phyloP scores from a whole-genome alignment of 1,140 invertebrate genomes.

The Paramacrobiotus metropolitanus region DNA sequence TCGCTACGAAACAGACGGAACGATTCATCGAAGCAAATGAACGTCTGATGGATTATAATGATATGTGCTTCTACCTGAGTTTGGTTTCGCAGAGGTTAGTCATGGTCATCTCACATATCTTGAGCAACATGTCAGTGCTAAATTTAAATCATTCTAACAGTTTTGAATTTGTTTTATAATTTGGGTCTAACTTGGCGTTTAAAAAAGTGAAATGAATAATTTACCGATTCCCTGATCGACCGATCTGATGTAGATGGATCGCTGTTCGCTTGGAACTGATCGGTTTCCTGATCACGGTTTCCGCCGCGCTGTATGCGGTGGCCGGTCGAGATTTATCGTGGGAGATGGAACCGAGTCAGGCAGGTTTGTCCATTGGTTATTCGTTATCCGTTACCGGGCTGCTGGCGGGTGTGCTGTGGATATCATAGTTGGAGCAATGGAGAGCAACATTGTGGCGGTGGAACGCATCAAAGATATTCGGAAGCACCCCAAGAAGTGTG shows the following conservation, averaged over 20 bases:
- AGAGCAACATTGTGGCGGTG: constrained; percentile 13
- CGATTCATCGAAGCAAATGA: neutral
- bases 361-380: constrained; percentile 31
- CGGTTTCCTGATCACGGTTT: constrained; percentile 24
- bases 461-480: constrained; percentile 15
- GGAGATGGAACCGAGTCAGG: constrained; percentile 24
- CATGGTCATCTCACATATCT: too few relatives aligned
- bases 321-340: constrained; percentile 17
- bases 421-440: constrained; percentile 11
- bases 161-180: too few relatives aligned
- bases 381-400: constrained; percentile 26
- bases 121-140: too few relatives aligned
- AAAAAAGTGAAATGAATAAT: too few relatives aligned
- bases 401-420: constrained; percentile 10
- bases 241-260: constrained; percentile 25
- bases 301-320: constrained; percentile 27
- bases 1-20: neutral
- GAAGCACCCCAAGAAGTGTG: constrained; percentile 12
- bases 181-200: too few relatives aligned
- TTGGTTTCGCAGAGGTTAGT: too few relatives aligned
- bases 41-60: neutral
- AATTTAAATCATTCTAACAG: too few relatives aligned
- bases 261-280: constrained; percentile 24
- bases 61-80: too few relatives aligned
- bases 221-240: too few relatives aligned